phyloP scores from a whole-genome alignment of 2,888 invertebrate species.

The Trilocha varians region DNA sequence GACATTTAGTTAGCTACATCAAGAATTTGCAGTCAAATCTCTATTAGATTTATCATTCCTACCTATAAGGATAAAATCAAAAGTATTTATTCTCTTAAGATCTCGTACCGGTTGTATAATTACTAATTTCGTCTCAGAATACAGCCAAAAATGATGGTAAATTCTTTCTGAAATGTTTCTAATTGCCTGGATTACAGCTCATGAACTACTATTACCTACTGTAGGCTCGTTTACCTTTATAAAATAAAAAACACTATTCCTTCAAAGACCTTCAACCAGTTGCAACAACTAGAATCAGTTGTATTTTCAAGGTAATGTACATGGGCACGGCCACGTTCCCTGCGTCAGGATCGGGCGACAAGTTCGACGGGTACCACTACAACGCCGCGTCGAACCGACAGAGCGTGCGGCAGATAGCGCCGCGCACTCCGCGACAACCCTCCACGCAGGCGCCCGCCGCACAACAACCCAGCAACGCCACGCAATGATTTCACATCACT shows the following conservation, averaged over 20 bases:
- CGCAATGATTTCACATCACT: conserved; percentile 23
- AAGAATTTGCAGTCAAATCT: background rate
- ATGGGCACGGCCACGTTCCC: conserved; percentile 64
- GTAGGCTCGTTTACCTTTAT: too few relatives aligned
- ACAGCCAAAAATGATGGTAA: too few relatives aligned
- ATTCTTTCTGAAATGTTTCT: too few relatives aligned
- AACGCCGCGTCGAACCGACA: conserved; percentile 62
- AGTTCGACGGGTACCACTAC: conserved; percentile 66
- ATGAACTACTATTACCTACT: background rate
- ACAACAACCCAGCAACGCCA: conserved; percentile 31
- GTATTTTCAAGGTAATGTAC: conserved; percentile 48
- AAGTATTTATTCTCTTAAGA: too few relatives aligned
- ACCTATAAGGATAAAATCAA: too few relatives aligned
- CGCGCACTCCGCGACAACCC: conserved; percentile 28
- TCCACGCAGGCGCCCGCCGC: conserved; percentile 27
- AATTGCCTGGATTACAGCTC: too few relatives aligned
- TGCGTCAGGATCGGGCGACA: conserved; percentile 34
- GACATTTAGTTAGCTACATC: background rate
- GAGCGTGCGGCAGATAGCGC: conserved; percentile 47
- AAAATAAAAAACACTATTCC: too few relatives aligned
- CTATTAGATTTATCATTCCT: background rate
- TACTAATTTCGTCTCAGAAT: too few relatives aligned
- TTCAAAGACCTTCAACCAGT: conserved; percentile 2
- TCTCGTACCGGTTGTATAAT: too few relatives aligned
- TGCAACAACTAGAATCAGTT: background rate